These are phyloP conservation scores for Clarias gariepinus DNA, from an alignment of 2,113 vertebrate genomes.

Conservation along the genomic window DNA sequence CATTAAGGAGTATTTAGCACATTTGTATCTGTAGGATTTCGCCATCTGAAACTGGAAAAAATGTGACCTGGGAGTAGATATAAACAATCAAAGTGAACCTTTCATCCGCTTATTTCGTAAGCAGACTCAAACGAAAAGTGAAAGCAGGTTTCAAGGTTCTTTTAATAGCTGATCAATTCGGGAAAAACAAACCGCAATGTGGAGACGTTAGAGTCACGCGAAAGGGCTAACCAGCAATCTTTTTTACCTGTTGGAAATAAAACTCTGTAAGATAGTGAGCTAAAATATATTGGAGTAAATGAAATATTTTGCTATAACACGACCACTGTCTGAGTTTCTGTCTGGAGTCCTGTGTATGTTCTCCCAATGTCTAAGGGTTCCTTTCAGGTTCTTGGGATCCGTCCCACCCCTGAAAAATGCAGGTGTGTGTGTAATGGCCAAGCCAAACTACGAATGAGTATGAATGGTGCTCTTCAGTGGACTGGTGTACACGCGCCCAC, in stretches of 20 bases:
- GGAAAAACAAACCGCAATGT: neutral
- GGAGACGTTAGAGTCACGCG: neutral
- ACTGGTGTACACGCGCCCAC: too few species aligned
- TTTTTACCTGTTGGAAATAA: neutral
- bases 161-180: neutral
- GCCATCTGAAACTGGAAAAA: neutral
- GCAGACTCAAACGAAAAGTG: neutral
- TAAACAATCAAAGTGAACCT: neutral
- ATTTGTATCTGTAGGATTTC: neutral
- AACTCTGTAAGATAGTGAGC: neutral
- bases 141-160: neutral
- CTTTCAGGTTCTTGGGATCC: neutral
- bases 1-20: slow-evolving; percentile 22
- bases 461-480: too few species aligned
- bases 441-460: too few species aligned
- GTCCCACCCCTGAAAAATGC: too few species aligned
- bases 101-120: neutral
- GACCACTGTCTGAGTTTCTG: neutral
- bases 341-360: neutral
- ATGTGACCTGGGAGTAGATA: neutral
- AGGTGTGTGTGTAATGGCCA: too few species aligned
- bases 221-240: neutral
- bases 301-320: neutral
- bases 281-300: neutral
- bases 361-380: neutral